Base-by-base conservation (phyloP, 2,888 invertebrate genomes). In the Hecatera dysodea region DNA sequence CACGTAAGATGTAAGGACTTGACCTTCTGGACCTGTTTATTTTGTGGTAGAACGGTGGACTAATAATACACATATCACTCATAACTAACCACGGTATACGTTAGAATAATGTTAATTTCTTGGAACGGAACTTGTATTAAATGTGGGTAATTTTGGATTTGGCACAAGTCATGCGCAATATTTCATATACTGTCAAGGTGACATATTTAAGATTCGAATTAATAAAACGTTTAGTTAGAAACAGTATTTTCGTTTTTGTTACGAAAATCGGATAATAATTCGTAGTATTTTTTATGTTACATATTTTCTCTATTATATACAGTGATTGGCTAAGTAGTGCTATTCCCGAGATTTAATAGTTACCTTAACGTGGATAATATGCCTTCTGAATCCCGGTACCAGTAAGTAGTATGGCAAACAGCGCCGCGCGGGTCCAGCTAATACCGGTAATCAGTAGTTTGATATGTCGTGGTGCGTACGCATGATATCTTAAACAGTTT, bases 21-120 rank as follows among this genome's bases (percentile, higher is more conserved):
- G 0, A 44, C 27, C 44, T 72, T 62, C 52, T 72, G 42, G 12
- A 24, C 11, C 5, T 15, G 33, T 62, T 2, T 62, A 52, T 62
- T 27, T 27, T 27, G 42, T 67, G 53, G 59, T 63, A 72, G n/a
- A 70, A 76, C 68, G 67, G 65, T 70, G 69, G 53, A 77, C 78
- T 83, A 81, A 82, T 76, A 76, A 78, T 69, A 69, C 63, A 78
- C 67, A 75, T 67, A 70, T 77, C 78, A 79, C 67, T 59, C 72
- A 85, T 59, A 56, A 77, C 76, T 78, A 79, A 81, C 82, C 53
- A 53, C 56, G 33, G 64, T 64, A 19, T 63, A 70, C 53, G 50
- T 63, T 64, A 62, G 9, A 66, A 55, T 65, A 53, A 62, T 57
- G 22, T 46, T 22, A 60, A 67, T 73, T 27, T 63, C 50, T 79